A percentile compares a stretch with the other conserved stretches of the same genome.
phyloP scores from a whole-genome alignment of 2,797 vertebrate species.

The Schizothorax lantsangensis region DNA sequence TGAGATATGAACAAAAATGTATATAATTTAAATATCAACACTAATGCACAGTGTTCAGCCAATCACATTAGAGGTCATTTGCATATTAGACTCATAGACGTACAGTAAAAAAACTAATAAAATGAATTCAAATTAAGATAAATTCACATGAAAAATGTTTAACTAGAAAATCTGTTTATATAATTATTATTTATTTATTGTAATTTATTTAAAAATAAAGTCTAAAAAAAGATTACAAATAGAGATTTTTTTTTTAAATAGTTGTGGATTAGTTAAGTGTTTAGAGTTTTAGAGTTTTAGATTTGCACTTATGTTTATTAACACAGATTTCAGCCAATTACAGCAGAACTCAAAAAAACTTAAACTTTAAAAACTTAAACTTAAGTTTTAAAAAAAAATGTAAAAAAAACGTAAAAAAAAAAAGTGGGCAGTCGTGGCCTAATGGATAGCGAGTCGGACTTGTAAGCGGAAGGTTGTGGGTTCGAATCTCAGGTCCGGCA shows the following conservation, averaged over 20 bases:
- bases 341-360: too few species aligned
- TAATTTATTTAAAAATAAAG: not conserved
- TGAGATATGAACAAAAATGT: not conserved
- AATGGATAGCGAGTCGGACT: too few species aligned
- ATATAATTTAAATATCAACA: not conserved
- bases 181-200: not conserved
- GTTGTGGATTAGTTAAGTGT: not conserved
- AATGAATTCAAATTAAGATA: not conserved
- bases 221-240: too few species aligned
- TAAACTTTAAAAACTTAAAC: too few species aligned
- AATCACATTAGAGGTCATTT: not conserved
- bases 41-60: not conserved
- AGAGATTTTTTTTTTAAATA: not conserved
- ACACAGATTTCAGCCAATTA: not conserved
- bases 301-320: not conserved
- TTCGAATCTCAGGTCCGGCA: too few species aligned
- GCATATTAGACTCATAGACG: not conserved
- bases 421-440: too few species aligned
- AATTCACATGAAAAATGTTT: not conserved
- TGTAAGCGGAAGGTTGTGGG: too few species aligned
- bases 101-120: not conserved
- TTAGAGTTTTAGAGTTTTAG: not conserved
- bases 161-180: not conserved
- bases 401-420: too few species aligned
- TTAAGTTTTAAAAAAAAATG: too few species aligned